phyloP scores from a whole-genome alignment of 2,113 vertebrate genomes.

The Amphilophus citrinellus region DNA sequence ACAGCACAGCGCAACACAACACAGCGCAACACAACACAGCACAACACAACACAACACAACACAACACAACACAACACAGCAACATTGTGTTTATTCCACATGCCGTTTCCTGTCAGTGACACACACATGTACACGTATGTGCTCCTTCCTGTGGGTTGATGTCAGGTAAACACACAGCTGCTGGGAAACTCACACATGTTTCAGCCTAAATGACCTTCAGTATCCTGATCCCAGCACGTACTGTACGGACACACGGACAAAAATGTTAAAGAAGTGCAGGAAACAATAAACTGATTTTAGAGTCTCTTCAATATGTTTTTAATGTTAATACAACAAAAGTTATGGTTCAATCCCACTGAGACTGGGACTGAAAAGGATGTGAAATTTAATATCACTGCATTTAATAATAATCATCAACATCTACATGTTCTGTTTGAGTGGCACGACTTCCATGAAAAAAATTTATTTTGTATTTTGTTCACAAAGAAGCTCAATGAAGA shows the following conservation, averaged over 20 bases:
- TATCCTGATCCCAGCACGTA: not conserved
- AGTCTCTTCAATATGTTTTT: not conserved
- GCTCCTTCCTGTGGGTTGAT: too few relatives aligned
- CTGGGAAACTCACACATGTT: conserved; percentile 37
- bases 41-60: too few relatives aligned
- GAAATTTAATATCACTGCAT: not conserved
- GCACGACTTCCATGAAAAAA: too few relatives aligned
- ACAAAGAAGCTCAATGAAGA: not conserved
- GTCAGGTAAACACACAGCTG: not conserved
- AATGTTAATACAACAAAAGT: fast-evolving
- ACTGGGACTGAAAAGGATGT: not conserved
- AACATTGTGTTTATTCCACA: not conserved
- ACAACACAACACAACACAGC: too few relatives aligned
- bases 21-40: too few relatives aligned
- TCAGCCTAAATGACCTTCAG: not conserved
- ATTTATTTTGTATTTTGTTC: too few relatives aligned
- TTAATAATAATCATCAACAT: not conserved
- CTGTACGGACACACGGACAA: not conserved
- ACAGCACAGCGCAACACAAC: too few relatives aligned
- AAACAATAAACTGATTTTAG: not conserved
- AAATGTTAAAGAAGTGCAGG: not conserved
- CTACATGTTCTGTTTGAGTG: not conserved
- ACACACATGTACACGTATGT: too few relatives aligned
- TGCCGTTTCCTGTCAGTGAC: not conserved
- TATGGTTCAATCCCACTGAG: not conserved